Percentiles rank a stretch among this genome's conserved stretches.
phyloP scores from a whole-genome alignment of 2,113 vertebrate genomes.

The Syngnathus scovelli region DNA sequence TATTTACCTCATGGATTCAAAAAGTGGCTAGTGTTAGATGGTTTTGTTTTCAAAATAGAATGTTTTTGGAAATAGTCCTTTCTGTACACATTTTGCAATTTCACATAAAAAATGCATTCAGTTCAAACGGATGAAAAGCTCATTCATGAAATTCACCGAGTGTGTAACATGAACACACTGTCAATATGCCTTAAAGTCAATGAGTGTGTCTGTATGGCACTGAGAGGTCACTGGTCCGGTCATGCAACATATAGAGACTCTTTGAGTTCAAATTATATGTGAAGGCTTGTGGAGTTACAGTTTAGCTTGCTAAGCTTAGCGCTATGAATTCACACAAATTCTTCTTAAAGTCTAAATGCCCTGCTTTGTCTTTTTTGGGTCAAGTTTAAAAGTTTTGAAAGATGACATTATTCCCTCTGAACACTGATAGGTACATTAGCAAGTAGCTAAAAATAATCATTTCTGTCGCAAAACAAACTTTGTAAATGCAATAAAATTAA shows the following conservation, averaged over 20 bases:
- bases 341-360: constrained; percentile 1
- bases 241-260: not conserved
- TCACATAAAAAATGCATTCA: not conserved
- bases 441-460: not conserved
- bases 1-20: not conserved
- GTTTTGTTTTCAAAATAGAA: not conserved
- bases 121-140: not conserved
- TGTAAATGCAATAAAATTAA: not conserved
- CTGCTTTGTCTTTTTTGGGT: not conserved
- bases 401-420: not conserved
- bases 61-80: not conserved
- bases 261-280: constrained; percentile 2
- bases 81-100: not conserved
- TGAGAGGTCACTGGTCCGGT: constrained; percentile 4
- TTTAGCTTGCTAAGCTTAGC: not conserved
- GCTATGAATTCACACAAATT: not conserved
- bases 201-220: not conserved
- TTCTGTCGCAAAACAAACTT: not conserved
- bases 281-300: not conserved
- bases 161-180: not conserved
- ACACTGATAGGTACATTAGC: not conserved
- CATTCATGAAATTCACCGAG: not conserved
- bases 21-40: not conserved
- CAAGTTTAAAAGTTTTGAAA: not conserved
- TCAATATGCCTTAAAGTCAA: not conserved